Percentiles rank a stretch among this genome's conserved stretches.
Conservation (phyloP, 2,113 vertebrate species). For the Chaetorhynchus papuensis region DNA sequence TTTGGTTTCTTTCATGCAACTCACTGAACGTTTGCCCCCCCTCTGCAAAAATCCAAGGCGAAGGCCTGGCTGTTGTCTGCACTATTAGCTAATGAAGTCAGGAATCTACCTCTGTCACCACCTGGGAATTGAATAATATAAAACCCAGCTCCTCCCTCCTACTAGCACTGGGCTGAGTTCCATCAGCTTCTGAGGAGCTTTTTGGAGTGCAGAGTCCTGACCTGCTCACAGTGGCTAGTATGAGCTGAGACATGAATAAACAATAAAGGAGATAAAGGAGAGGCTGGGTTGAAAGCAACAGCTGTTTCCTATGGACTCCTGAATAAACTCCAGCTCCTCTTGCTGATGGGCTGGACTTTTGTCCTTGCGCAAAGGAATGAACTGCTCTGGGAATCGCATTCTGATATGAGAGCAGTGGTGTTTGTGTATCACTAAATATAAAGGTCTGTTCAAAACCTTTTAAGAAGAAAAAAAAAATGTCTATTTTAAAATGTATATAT, state of each 20-base stretch:
- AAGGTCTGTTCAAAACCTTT: neutral
- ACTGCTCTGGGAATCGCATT: neutral
- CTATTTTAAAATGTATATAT: neutral
- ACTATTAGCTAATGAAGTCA: neutral
- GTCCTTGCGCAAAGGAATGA: neutral
- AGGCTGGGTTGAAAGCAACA: constrained; percentile 11
- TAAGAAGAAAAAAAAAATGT: neutral
- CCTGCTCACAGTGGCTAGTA: neutral
- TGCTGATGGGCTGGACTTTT: neutral
- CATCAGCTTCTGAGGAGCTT: constrained; percentile 4
- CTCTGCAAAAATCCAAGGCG: neutral
- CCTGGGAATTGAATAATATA: constrained; percentile 8
- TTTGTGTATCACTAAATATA: neutral
- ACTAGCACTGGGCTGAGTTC: neutral
- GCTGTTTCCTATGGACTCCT: constrained; percentile 36
- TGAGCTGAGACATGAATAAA: constrained; percentile 28
- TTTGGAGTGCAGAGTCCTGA: neutral
- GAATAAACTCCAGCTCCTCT: constrained; percentile 32
- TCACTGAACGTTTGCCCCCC: neutral
- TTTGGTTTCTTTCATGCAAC: neutral
- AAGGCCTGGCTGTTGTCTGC: neutral
- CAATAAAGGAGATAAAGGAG: constrained; percentile 42
- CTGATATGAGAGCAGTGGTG: neutral
- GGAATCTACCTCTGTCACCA: constrained; percentile 43
- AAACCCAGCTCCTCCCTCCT: neutral